Base-by-base conservation (phyloP, 2,113 vertebrate species). In the Scortum barcoo region DNA sequence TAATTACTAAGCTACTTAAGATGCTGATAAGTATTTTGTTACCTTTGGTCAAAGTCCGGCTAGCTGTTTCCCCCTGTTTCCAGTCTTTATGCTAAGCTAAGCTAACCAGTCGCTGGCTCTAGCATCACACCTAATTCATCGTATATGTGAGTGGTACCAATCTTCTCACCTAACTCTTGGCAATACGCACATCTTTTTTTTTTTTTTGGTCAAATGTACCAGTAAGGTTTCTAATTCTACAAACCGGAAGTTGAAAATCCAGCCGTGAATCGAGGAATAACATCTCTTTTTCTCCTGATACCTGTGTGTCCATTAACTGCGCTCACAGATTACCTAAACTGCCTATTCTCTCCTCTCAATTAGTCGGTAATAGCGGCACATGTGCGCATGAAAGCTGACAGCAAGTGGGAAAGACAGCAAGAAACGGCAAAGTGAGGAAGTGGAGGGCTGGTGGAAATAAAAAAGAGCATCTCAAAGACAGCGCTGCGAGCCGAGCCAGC, bases 391-490 rank as follows among this genome's bases (percentile, higher is more conserved):
- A 72, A 80, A 76, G 71, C 74, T 50, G 68, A 65, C 73, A 57
- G 66, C 20, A 26, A 44, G n/a, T n/a, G 38, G 28, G 51, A 56
- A 33, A 54, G 54, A 76, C 48, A 28, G 24, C 1, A 51, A 65
- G 66, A 70, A 65, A 48, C 54, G 66, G 80, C 22, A 17, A 67
- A 81, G n/a, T 54, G 76, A 67, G 60, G 14, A 72, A 72, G 50
- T 40, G 75, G 40, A 26, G 67, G 51, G 33, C 58, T 67, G 70
- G 28, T 58, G 80, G 62, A 66, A 60, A 68, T 66, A 62, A 86
- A 82, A 82, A 81, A 69, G 76, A 85, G 42, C 72, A 79, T 81
- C 80, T 72, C 46, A 78, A 81, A 90, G 84, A 69, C 76, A 67
- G 79, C 51, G n/a, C 71, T 65, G 57, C 60, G 90, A 85, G 87